phyloP scores from a whole-genome alignment of 2,797 vertebrate genomes.

The Echiichthys vipera region DNA sequence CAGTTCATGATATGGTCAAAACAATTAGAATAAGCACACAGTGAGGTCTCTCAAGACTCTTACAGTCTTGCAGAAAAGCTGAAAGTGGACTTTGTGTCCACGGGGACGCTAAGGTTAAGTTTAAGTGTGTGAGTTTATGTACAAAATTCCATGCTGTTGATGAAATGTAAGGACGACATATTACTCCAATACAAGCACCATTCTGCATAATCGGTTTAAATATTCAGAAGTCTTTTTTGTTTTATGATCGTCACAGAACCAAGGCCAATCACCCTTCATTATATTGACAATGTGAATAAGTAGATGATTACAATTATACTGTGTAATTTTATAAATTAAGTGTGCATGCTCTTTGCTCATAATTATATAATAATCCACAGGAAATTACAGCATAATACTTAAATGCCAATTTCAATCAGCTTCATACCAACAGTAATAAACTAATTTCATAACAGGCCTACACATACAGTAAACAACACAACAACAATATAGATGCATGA shows the following conservation, averaged over 20 bases:
- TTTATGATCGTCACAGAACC: slow-evolving; percentile 28
- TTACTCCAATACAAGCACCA: neutral
- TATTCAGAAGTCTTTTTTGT: slow-evolving; percentile 24
- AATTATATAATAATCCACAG: slow-evolving; percentile 60
- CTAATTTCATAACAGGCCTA: slow-evolving; percentile 34
- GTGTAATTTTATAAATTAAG: slow-evolving; percentile 51
- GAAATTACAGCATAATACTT: slow-evolving; percentile 52
- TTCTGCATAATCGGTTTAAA: slow-evolving; percentile 24
- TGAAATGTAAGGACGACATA: neutral
- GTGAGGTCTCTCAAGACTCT: neutral
- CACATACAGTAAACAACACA: slow-evolving; percentile 43
- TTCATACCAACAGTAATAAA: slow-evolving; percentile 47
- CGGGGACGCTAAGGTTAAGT: neutral
- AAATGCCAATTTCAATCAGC: slow-evolving; percentile 67
- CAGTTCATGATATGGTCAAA: slow-evolving; percentile 4
- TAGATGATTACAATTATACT: slow-evolving; percentile 49
- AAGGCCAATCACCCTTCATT: slow-evolving; percentile 41
- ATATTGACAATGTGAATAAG: slow-evolving; percentile 51
- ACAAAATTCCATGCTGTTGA: slow-evolving; percentile 14
- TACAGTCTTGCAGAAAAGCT: slow-evolving; percentile 5
- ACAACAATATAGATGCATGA: slow-evolving; percentile 31
- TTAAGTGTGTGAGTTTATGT: neutral
- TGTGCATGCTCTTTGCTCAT: slow-evolving; percentile 32
- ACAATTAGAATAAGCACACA: slow-evolving; percentile 22
- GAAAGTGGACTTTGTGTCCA: neutral